These are phyloP conservation scores for Podarcis siculus DNA, from an alignment of 2,797 vertebrate genomes.

Conservation along the genomic window DNA sequence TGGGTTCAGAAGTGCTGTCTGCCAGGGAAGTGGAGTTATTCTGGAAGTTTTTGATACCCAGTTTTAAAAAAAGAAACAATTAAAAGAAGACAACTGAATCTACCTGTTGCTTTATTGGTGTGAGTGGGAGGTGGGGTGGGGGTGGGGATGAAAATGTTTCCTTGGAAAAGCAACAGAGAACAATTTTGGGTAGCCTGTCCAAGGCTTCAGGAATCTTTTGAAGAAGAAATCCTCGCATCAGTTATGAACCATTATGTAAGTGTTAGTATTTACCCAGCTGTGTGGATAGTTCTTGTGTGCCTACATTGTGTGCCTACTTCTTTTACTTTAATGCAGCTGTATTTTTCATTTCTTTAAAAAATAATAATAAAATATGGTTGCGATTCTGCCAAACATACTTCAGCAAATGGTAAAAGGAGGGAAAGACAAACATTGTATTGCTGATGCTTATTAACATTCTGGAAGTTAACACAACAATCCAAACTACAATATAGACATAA, in stretches of 20 bases:
- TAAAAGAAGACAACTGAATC: accelerated
- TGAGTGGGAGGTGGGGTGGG: neutral
- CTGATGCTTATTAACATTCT: too few relatives aligned
- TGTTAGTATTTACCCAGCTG: slow-evolving; percentile 39
- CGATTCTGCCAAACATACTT: too few relatives aligned
- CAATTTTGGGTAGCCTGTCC: neutral
- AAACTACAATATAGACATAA: too few relatives aligned
- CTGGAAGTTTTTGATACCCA: neutral
- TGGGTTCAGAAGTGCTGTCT: neutral
- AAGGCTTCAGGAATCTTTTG: slow-evolving; percentile 19
- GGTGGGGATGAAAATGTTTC: neutral
- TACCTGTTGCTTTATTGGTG: neutral
- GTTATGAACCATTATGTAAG: slow-evolving; percentile 67
- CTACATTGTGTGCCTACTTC: neutral
- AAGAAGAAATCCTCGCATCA: slow-evolving; percentile 6
- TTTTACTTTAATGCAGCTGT: neutral
- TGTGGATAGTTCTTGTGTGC: slow-evolving; percentile 52
- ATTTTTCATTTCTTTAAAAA: too few relatives aligned
- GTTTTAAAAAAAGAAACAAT: neutral
- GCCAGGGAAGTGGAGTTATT: neutral
- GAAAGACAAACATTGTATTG: too few relatives aligned
- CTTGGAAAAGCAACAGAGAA: neutral
- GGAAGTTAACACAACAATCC: too few relatives aligned
- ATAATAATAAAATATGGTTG: too few relatives aligned
- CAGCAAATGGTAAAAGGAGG: too few relatives aligned